phyloP scores from a whole-genome alignment of 2,113 vertebrate genomes.

The Mirza zaza region DNA sequence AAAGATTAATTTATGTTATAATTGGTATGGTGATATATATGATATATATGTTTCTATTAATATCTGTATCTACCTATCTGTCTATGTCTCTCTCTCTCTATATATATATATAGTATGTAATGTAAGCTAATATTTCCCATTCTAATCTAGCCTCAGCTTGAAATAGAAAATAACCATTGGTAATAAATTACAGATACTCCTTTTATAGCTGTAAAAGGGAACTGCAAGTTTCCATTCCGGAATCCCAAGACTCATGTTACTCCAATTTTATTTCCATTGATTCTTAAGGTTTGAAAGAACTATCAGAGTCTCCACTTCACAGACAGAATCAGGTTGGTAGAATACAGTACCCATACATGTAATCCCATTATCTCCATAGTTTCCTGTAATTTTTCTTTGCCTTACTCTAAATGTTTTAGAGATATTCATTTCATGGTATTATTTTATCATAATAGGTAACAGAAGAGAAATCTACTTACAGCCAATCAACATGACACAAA shows the following conservation, averaged over 20 bases:
- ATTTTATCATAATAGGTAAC: conserved; percentile 58
- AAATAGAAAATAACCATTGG: conserved; percentile 32
- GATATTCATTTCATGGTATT: conserved; percentile 44
- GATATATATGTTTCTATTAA: background rate
- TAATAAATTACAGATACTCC: background rate
- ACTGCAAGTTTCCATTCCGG: background rate
- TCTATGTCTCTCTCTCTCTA: too few species aligned
- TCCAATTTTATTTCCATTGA: background rate
- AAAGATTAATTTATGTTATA: background rate
- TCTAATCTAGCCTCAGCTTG: background rate
- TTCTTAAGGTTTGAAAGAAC: background rate
- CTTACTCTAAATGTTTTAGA: background rate
- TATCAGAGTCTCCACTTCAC: background rate
- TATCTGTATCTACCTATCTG: background rate
- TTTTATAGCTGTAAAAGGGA: background rate
- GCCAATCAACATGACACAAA: conserved; percentile 99
- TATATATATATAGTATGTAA: background rate
- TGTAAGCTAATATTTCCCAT: background rate
- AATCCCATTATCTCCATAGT: background rate
- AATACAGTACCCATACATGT: background rate
- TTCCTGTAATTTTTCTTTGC: conserved; percentile 47
- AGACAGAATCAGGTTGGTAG: background rate
- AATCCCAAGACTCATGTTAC: background rate
- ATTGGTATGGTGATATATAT: background rate
- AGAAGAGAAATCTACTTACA: conserved; percentile 90